These are phyloP conservation scores for Spodoptera exigua DNA, from an alignment of 2,888 invertebrate genomes.

Conservation along the genomic window DNA sequence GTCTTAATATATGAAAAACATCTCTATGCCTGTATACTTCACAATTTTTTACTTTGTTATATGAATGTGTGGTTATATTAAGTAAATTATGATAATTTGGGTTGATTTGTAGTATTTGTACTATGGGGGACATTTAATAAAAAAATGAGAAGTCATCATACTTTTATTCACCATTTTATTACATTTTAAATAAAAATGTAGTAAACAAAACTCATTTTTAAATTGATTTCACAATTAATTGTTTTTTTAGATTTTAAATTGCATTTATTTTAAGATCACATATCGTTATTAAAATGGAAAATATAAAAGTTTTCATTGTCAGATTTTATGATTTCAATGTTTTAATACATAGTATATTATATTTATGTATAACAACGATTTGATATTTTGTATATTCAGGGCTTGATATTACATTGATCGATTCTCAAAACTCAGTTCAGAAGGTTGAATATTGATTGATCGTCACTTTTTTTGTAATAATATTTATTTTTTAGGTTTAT, in stretches of 20 bases:
- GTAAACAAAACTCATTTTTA: background rate
- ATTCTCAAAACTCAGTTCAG: no score
- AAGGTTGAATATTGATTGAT: no score
- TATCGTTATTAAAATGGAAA: constrained; percentile 6
- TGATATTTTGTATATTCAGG: background rate
- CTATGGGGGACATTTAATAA: no score
- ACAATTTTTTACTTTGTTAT: no score
- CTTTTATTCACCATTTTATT: background rate
- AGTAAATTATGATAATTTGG: constrained; percentile 47
- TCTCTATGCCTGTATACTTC: background rate
- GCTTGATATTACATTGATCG: no score
- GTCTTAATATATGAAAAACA: no score
- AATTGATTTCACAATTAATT: constrained; percentile 2
- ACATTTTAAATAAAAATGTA: constrained; percentile 9
- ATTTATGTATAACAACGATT: background rate
- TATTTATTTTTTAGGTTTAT: constrained; percentile 1
- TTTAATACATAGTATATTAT: background rate
- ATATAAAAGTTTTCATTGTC: constrained; percentile 5
- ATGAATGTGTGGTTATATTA: background rate
- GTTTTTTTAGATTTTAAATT: constrained; percentile 3
- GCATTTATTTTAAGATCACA: constrained; percentile 16
- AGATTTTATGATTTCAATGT: background rate
- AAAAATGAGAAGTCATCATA: no score
- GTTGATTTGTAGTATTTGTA: constrained; percentile 33
- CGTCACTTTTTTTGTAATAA: no score